Conservation (phyloP, 2,888 invertebrate genomes). For the Flabesymbios commensalis region DNA sequence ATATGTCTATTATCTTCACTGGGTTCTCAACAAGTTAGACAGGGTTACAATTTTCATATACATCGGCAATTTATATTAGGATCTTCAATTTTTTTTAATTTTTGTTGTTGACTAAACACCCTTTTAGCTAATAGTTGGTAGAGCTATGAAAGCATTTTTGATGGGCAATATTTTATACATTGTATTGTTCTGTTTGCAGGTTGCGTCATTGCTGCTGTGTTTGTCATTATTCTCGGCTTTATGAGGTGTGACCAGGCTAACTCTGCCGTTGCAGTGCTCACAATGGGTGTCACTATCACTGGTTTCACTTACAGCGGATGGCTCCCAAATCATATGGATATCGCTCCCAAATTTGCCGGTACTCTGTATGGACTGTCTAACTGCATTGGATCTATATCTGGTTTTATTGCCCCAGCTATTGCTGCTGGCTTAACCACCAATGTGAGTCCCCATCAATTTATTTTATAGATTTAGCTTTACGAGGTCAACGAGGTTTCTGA, state of each 20-base stretch:
- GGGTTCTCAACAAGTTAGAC: no score
- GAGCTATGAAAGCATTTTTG: no score
- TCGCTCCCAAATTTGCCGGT: slow-evolving; percentile 59
- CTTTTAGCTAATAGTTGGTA: no score
- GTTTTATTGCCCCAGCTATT: slow-evolving; percentile 56
- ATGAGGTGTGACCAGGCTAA: slow-evolving; percentile 50
- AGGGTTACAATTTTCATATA: no score
- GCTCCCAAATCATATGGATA: slow-evolving; percentile 60
- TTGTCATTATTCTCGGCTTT: slow-evolving; percentile 54
- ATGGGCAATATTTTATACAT: no score
- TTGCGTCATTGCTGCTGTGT: slow-evolving; percentile 49
- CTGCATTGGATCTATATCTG: slow-evolving; percentile 56
- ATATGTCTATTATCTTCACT: no score
- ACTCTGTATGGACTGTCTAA: slow-evolving; percentile 59
- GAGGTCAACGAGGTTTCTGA: background rate
- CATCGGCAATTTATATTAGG: no score
- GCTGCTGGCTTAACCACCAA: slow-evolving; percentile 52
- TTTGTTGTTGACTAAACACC: no score
- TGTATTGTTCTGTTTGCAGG: no score
- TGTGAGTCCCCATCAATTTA: slow-evolving; percentile 13
- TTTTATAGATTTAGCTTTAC: background rate
- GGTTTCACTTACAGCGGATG: slow-evolving; percentile 57
- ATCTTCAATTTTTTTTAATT: no score
- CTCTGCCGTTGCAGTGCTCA: slow-evolving; percentile 50
- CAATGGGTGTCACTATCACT: slow-evolving; percentile 49